phyloP scores from a whole-genome alignment of 2,113 vertebrate genomes.

The Protobothrops mucrosquamatus region DNA sequence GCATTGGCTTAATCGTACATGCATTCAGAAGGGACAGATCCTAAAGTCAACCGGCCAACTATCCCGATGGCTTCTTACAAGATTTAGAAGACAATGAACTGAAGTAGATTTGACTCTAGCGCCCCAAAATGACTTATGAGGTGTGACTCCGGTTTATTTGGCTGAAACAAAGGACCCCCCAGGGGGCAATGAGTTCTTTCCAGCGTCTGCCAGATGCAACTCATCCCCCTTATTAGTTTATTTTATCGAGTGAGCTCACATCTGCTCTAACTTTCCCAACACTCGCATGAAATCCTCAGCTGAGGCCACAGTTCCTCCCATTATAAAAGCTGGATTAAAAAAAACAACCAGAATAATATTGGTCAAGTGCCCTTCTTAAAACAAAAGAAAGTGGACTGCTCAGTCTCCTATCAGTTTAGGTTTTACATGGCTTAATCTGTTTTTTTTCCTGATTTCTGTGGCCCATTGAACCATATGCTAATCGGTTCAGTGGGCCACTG shows the following conservation, averaged over 20 bases:
- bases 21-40: background rate
- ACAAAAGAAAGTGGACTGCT: background rate
- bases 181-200: background rate
- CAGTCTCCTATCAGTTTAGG: background rate
- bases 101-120: background rate
- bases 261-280: background rate
- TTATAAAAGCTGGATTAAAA: background rate
- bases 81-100: constrained; percentile 1
- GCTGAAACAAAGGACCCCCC: constrained; percentile 2
- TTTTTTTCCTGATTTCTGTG: background rate
- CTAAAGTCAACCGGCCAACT: background rate
- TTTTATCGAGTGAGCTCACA: background rate
- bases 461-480: background rate
- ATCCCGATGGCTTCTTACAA: background rate
- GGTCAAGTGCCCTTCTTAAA: background rate
- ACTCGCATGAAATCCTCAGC: background rate
- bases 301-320: background rate
- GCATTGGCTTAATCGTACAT: background rate
- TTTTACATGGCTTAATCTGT: background rate
- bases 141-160: constrained; percentile 5
- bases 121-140: background rate
- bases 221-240: background rate
- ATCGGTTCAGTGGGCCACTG: background rate
- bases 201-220: background rate
- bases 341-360: background rate